A percentile compares a stretch with the other conserved stretches of the same genome.
phyloP scores from a whole-genome alignment of 2,888 invertebrate genomes.

The Gastrophysa polygoni region DNA sequence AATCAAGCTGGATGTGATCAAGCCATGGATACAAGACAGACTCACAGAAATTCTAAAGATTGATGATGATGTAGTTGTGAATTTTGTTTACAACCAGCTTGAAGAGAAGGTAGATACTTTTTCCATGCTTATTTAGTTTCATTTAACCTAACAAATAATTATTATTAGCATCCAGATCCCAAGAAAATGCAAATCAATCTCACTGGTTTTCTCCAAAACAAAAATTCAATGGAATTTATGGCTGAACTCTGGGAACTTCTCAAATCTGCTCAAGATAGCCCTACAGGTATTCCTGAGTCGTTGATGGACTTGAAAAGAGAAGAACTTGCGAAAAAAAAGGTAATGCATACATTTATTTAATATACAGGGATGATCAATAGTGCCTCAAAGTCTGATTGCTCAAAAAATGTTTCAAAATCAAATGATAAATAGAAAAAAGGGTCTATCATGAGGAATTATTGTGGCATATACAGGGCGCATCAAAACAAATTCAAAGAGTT shows the following conservation, averaged over 20 bases:
- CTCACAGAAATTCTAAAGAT: slow-evolving; percentile 95
- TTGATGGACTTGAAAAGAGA: slow-evolving; percentile 96
- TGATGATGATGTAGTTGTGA: slow-evolving; percentile 98
- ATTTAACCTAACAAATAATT: background rate
- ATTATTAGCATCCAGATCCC: slow-evolving; percentile 88
- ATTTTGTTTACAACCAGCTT: slow-evolving; percentile 98
- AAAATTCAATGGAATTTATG: slow-evolving; percentile 97
- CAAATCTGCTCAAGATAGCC: slow-evolving; percentile 93
- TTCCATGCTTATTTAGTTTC: background rate
- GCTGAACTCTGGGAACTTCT: slow-evolving; percentile 96
- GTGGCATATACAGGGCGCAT: no score
- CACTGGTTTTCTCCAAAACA: slow-evolving; percentile 98
- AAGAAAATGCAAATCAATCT: slow-evolving; percentile 99
- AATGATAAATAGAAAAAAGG: no score
- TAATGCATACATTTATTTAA: slow-evolving; percentile 50
- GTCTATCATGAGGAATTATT: no score
- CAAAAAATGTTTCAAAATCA: no score
- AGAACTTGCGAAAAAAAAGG: slow-evolving; percentile 90
- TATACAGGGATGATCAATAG: no score
- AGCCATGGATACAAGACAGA: slow-evolving; percentile 98
- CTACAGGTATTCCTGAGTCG: slow-evolving; percentile 93
- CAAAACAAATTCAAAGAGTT: no score
- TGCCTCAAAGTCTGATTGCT: no score
- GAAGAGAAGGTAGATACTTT: slow-evolving; percentile 80
- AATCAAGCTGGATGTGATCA: slow-evolving; percentile 95